A percentile compares a stretch with the other conserved stretches of the same genome.
These are phyloP conservation scores for Megamerina dolium DNA, from an alignment of 2,888 invertebrate genomes.

Conservation along the genomic window DNA sequence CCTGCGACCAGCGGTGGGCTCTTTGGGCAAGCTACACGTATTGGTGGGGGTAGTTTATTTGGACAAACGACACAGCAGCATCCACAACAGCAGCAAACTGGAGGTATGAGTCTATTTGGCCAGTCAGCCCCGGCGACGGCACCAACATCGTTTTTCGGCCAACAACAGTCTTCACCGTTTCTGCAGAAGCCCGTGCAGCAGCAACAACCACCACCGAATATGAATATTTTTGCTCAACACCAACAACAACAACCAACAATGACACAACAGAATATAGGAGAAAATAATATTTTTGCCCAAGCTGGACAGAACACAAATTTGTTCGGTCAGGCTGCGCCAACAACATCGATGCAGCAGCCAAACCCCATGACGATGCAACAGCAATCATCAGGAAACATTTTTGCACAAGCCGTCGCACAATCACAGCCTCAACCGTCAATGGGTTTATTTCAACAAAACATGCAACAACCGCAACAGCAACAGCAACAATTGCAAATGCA, in stretches of 20 bases:
- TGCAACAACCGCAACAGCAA: slow-evolving; percentile 7
- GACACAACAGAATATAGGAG: slow-evolving; percentile 3
- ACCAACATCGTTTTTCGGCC: slow-evolving; percentile 14
- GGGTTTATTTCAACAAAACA: slow-evolving; percentile 6
- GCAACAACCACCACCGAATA: slow-evolving; percentile 13
- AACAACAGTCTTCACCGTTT: slow-evolving; percentile 17
- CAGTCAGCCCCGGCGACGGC: slow-evolving; percentile 11
- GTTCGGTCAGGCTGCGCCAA: not conserved
- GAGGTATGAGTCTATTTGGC: slow-evolving; percentile 7
- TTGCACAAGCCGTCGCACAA: slow-evolving; percentile 25
- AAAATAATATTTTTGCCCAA: slow-evolving; percentile 28
- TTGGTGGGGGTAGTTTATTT: slow-evolving; percentile 15
- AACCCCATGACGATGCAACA: not conserved
- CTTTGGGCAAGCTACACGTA: slow-evolving; percentile 15
- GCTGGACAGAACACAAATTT: slow-evolving; percentile 17
- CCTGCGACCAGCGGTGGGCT: slow-evolving; percentile 12
- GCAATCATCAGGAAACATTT: slow-evolving; percentile 22
- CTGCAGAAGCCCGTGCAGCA: slow-evolving; percentile 13
- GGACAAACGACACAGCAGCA: slow-evolving; percentile 15
- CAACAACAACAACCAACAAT: slow-evolving; percentile 15
- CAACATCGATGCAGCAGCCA: slow-evolving; percentile 16
- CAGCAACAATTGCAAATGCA: slow-evolving; percentile 14
- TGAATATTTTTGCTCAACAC: slow-evolving; percentile 15
- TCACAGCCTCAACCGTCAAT: slow-evolving; percentile 9
- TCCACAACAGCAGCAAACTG: slow-evolving; percentile 6